Evolutionary conservation across 1,140 invertebrate genomes (phyloP), one percentile per base, ranked within the genome.

Genomic region (Drosophila punjabiensis): DNA sequence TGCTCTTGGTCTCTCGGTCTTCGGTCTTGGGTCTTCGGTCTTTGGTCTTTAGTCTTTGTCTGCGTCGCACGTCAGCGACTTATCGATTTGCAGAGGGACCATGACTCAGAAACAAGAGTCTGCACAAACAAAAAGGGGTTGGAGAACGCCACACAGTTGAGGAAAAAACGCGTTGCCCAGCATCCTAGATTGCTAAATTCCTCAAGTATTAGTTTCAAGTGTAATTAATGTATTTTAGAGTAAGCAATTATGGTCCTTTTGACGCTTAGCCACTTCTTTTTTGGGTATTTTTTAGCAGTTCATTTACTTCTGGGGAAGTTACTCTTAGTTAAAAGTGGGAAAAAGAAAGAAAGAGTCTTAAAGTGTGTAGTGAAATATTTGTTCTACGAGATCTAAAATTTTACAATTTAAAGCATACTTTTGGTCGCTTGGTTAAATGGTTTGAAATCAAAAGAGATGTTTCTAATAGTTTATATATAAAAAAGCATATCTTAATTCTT

Each of bases 11-110:
- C 55, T 79, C 37, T 58, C 30, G 48, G 35, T 66, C 50, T 70
- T 58, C 45, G 65, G 65, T 65, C 37, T 71, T 66, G n/a, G 48
- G 33, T 66, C 50, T 70, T 56, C 45, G 65, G 64, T 65, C 37
- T 71, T 66, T n/a, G 67, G 61, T 65, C 37, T 73, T 56, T 60
- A 41, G 68, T 79, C 61, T 81, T 82, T 82, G 80, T 78, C 66
- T 48, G 73, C 85, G 68, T 77, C 58, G 69, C 84, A 84, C 81
- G 81, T 88, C 84, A 84, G 81, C 74, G 60, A 66, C 60, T 88
- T 88, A 88, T 88, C 86, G 84, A 88, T 88, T 88, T 50, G 70
- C 78, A 85, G 55, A 58, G 79, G 67, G 77, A 78, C 73, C 81
- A 79, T 88, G 84, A 88, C 85, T 88, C 84, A 88, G 85, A 88